phyloP scores from a whole-genome alignment of 1,140 invertebrate genomes.

The Eupristina koningsbergeri region DNA sequence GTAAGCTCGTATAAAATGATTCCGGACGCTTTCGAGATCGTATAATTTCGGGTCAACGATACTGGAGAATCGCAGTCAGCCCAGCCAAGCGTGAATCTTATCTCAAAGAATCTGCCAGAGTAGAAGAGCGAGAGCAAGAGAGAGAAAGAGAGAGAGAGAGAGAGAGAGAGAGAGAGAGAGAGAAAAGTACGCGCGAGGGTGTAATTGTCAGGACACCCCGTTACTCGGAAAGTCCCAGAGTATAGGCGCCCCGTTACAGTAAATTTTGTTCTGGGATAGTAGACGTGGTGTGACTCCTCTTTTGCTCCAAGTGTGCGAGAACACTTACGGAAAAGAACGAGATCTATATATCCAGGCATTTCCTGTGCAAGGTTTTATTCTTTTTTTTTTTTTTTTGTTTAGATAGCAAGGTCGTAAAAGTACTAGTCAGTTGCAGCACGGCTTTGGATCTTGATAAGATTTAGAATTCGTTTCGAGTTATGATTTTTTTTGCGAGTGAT shows the following conservation, averaged over 20 bases:
- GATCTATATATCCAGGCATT: neutral
- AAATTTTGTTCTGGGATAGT: constrained; percentile 41
- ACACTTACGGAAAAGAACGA: constrained; percentile 1
- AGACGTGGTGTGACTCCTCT: neutral
- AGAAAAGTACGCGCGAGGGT: constrained; percentile 28
- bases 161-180: neutral
- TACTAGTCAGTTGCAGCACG: neutral
- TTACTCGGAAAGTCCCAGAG: constrained; percentile 41
- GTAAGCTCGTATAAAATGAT: neutral
- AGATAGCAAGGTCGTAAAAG: constrained; percentile 20
- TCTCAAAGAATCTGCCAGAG: constrained; percentile 17
- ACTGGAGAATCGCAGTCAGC: neutral
- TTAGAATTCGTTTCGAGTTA: neutral
- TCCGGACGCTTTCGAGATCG: neutral
- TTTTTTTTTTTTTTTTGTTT: neutral
- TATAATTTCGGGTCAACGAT: constrained; percentile 40
- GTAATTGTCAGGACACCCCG: constrained; percentile 46
- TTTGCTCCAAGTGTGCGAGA: neutral
- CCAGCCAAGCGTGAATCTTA: constrained; percentile 39
- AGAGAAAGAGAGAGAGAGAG: neutral
- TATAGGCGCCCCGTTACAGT: constrained; percentile 39
- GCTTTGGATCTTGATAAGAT: neutral
- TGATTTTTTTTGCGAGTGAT: neutral
- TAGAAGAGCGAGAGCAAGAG: too few relatives aligned
- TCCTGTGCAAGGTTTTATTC: constrained; percentile 1